phyloP scores from a whole-genome alignment of 2,113 vertebrate species.

The Thamnophis sirtalis region DNA sequence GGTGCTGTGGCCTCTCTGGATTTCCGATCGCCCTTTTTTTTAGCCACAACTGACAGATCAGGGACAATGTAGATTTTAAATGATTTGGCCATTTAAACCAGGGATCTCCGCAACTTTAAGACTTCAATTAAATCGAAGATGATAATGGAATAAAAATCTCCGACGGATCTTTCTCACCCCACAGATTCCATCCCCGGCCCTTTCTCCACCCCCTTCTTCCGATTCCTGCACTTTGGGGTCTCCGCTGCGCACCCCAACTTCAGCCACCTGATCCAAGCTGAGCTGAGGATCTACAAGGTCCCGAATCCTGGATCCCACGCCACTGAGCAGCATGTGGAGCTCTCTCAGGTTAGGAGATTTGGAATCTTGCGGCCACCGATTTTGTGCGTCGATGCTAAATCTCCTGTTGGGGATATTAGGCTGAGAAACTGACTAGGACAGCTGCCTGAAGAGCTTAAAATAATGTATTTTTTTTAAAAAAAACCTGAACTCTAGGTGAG shows the following conservation, averaged over 20 bases:
- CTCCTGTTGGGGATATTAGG: background rate
- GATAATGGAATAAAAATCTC: background rate
- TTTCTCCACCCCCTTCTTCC: conserved; percentile 44
- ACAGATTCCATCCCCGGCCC: background rate
- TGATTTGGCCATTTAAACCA: no score
- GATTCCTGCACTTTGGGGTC: conserved; percentile 77
- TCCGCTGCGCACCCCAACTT: conserved; percentile 76
- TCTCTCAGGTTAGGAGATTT: conserved; percentile 73
- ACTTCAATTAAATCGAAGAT: background rate
- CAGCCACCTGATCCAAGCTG: conserved; percentile 78
- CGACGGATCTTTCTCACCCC: background rate
- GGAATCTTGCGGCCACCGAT: background rate
- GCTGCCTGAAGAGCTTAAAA: no score
- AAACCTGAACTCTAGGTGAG: conserved; percentile 62
- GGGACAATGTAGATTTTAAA: no score
- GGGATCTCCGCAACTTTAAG: no score
- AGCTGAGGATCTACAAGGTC: conserved; percentile 75
- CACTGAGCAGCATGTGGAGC: conserved; percentile 78
- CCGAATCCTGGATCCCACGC: conserved; percentile 70
- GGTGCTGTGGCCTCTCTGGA: no score
- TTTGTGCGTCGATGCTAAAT: background rate
- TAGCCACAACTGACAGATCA: no score
- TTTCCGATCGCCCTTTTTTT: no score
- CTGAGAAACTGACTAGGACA: background rate
- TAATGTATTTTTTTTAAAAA: background rate